phyloP scores from a whole-genome alignment of 2,888 invertebrate species.

The Crepidodera aurea region DNA sequence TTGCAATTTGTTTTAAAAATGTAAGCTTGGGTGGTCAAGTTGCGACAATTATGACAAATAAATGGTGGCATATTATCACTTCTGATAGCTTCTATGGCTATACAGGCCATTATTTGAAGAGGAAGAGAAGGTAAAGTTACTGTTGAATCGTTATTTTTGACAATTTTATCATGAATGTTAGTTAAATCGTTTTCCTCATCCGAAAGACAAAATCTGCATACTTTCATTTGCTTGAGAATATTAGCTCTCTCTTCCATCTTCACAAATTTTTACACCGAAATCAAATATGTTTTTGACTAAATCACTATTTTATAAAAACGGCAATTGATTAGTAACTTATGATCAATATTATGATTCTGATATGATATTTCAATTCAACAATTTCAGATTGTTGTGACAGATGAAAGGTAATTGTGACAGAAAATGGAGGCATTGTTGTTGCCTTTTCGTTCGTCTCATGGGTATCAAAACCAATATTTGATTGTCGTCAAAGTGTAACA shows the following conservation, averaged over 20 bases:
- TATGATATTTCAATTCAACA: too few species aligned
- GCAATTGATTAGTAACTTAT: too few species aligned
- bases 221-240: conserved; percentile 67
- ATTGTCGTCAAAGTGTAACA: too few species aligned
- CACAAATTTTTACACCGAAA: not conserved
- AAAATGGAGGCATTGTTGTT: too few species aligned
- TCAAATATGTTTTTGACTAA: too few species aligned
- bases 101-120: conserved; percentile 79
- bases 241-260: conserved; percentile 47
- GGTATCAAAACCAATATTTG: too few species aligned
- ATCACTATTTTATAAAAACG: too few species aligned
- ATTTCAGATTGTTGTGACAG: too few species aligned
- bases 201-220: conserved; percentile 79
- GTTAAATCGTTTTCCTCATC: conserved; percentile 68
- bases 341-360: too few species aligned
- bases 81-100: conserved; percentile 77
- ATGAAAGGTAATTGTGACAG: too few species aligned
- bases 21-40: conserved; percentile 74
- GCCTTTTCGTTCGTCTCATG: too few species aligned
- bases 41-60: conserved; percentile 74
- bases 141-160: conserved; percentile 59
- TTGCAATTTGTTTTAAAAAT: conserved; percentile 80
- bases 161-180: conserved; percentile 72
- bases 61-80: conserved; percentile 78
- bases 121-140: conserved; percentile 70